Evolutionary conservation across 2,888 invertebrate species (phyloP).

Genomic region (Tuta absoluta): DNA sequence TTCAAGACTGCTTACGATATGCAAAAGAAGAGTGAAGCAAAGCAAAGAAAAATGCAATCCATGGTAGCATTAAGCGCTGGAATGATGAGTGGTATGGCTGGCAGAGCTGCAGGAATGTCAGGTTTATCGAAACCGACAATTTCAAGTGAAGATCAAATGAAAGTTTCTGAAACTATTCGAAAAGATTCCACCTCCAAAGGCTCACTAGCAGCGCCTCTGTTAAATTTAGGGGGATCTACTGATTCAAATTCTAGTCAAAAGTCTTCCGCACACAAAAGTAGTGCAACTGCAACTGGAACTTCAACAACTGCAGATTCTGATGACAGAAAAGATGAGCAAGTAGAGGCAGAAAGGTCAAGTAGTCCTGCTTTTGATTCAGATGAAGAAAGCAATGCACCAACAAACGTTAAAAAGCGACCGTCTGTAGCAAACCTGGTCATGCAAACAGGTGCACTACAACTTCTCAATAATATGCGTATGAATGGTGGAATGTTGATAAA

Average conservation of each 20-base stretch:
- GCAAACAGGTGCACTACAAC: slow-evolving; percentile 82
- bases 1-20: slow-evolving; percentile 98
- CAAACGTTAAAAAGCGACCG: slow-evolving; percentile 82
- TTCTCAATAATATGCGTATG: slow-evolving; percentile 78
- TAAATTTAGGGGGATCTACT: slow-evolving; percentile 72
- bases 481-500: slow-evolving; percentile 79
- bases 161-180: slow-evolving; percentile 67
- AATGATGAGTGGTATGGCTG: slow-evolving; percentile 95
- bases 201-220: slow-evolving; percentile 65
- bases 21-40: slow-evolving; percentile 98
- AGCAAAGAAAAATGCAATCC: slow-evolving; percentile 96
- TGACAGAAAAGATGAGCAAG: slow-evolving; percentile 74
- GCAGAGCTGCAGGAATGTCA: slow-evolving; percentile 92
- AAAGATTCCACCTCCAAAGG: slow-evolving; percentile 68
- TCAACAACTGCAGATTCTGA: slow-evolving; percentile 79
- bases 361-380: slow-evolving; percentile 97
- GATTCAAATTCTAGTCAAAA: slow-evolving; percentile 84
- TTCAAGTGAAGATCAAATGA: slow-evolving; percentile 86
- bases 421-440: slow-evolving; percentile 86
- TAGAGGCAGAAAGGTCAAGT: slow-evolving; percentile 90
- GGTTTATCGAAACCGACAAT: slow-evolving; percentile 89
- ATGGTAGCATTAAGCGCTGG: slow-evolving; percentile 96
- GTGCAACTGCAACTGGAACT: slow-evolving; percentile 80
- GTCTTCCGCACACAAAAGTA: slow-evolving; percentile 81
- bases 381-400: slow-evolving; percentile 89